Evolutionary conservation across 2,113 vertebrate species (phyloP).

Genomic region (Hydrolagus affinis): DNA sequence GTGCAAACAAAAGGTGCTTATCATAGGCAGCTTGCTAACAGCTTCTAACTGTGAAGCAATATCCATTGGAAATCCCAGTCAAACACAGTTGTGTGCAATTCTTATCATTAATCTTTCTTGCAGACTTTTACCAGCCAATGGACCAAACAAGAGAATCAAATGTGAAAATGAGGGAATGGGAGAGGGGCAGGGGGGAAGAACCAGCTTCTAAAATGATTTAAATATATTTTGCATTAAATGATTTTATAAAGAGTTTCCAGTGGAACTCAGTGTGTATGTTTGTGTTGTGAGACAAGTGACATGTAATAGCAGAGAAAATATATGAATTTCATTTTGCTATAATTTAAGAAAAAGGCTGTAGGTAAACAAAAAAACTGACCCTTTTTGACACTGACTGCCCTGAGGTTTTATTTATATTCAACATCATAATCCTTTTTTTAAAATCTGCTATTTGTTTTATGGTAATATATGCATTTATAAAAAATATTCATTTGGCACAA

Average conservation of each 20-base stretch:
- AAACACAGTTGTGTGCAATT: slow-evolving; percentile 16
- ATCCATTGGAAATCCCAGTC: slow-evolving; percentile 22
- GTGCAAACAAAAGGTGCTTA: slow-evolving; percentile 32
- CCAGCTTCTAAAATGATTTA: slow-evolving; percentile 22
- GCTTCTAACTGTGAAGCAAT: slow-evolving; percentile 21
- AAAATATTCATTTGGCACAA: slow-evolving; percentile 29
- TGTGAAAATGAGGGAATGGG: no score
- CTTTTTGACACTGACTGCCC: slow-evolving; percentile 19
- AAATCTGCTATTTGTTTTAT: slow-evolving; percentile 7
- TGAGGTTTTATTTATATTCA: slow-evolving; percentile 27
- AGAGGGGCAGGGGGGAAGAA: background rate
- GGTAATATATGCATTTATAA: slow-evolving; percentile 26
- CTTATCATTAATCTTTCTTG: slow-evolving; percentile 2
- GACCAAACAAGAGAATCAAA: background rate
- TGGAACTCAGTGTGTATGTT: background rate
- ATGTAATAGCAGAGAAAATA: slow-evolving; percentile 12
- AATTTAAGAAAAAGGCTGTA: slow-evolving; percentile 18
- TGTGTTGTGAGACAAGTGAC: slow-evolving; percentile 2
- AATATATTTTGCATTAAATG: background rate
- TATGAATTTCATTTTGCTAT: slow-evolving; percentile 20
- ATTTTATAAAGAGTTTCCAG: background rate
- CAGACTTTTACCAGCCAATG: background rate
- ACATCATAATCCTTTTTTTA: background rate
- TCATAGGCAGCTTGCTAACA: slow-evolving; percentile 23
- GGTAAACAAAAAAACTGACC: slow-evolving; percentile 19